These are phyloP conservation scores for Lamprologus lemairii DNA, from an alignment of 2,113 vertebrate genomes.

Conservation along the genomic window DNA sequence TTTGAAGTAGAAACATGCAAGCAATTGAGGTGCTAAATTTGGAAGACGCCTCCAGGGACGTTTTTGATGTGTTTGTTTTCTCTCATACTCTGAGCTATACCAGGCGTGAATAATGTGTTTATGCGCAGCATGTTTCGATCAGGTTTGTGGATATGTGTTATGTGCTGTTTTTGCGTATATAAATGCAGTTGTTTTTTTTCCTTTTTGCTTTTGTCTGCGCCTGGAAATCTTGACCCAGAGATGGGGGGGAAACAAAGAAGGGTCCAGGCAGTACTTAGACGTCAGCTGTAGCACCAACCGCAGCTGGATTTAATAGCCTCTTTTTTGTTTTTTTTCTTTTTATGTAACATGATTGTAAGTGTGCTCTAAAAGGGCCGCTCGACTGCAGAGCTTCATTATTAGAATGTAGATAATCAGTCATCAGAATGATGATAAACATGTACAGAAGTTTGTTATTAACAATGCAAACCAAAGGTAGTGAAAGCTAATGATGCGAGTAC, in stretches of 20 bases:
- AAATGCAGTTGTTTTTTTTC: neutral
- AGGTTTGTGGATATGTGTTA: neutral
- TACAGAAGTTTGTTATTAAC: neutral
- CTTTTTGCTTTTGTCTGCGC: neutral
- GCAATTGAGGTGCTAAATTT: slow-evolving; percentile 56
- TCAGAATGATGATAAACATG: neutral
- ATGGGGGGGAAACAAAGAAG: neutral
- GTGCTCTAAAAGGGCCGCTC: neutral
- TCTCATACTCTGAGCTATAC: slow-evolving; percentile 11
- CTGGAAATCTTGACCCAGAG: neutral
- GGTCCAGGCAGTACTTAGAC: neutral
- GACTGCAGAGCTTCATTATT: neutral
- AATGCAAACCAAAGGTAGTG: neutral
- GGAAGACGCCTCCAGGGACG: slow-evolving; percentile 50
- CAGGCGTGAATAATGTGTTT: slow-evolving; percentile 14
- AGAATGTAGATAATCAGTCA: neutral
- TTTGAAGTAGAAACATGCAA: slow-evolving; percentile 58
- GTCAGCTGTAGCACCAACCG: neutral
- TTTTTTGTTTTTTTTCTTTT: neutral
- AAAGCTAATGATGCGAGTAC: neutral
- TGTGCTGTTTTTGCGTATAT: neutral
- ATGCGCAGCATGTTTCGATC: neutral
- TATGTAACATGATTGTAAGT: slow-evolving; percentile 10
- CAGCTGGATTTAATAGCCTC: neutral
- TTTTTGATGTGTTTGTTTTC: slow-evolving; percentile 52